Conservation (phyloP, 1,140 invertebrate genomes). For the Physella acuta region DNA sequence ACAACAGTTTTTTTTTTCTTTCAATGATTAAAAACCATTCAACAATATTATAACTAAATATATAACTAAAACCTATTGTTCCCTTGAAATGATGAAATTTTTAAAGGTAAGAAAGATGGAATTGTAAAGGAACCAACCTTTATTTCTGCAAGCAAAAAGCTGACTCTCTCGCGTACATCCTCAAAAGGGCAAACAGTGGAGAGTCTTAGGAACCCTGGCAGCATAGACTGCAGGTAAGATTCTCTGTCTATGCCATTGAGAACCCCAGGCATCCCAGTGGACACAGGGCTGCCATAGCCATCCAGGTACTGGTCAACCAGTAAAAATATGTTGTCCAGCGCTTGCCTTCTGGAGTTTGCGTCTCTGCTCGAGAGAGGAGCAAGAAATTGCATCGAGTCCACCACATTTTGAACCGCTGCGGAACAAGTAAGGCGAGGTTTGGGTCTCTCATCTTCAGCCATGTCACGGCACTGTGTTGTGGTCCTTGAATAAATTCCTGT, state of each 20-base stretch:
- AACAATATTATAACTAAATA: too few relatives aligned
- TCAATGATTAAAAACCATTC: too few relatives aligned
- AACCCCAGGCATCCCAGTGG: slow-evolving; percentile 6
- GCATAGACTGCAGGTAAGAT: slow-evolving; percentile 37
- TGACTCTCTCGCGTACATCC: slow-evolving; percentile 43
- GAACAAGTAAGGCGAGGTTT: background rate
- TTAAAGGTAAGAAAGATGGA: background rate
- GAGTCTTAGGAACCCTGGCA: slow-evolving; percentile 46
- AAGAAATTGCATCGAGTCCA: slow-evolving; percentile 11
- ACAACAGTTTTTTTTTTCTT: too few relatives aligned
- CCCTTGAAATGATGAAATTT: too few relatives aligned
- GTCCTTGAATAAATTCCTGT: too few relatives aligned
- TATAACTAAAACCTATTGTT: too few relatives aligned
- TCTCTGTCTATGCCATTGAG: slow-evolving; percentile 28
- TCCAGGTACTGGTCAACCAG: slow-evolving; percentile 46
- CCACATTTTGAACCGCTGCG: slow-evolving; percentile 7
- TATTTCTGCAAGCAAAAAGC: slow-evolving; percentile 38
- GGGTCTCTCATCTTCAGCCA: background rate
- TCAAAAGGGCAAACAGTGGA: slow-evolving; percentile 47
- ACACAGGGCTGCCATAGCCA: slow-evolving; percentile 42
- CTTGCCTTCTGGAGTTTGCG: slow-evolving; percentile 34
- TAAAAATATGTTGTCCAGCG: slow-evolving; percentile 33
- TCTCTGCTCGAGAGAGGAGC: slow-evolving; percentile 30
- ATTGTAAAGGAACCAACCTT: slow-evolving; percentile 39
- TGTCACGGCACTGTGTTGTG: too few relatives aligned